A percentile compares a stretch with the other conserved stretches of the same genome.
phyloP scores from a whole-genome alignment of 2,888 invertebrate species.

The Serrognathus titanus region DNA sequence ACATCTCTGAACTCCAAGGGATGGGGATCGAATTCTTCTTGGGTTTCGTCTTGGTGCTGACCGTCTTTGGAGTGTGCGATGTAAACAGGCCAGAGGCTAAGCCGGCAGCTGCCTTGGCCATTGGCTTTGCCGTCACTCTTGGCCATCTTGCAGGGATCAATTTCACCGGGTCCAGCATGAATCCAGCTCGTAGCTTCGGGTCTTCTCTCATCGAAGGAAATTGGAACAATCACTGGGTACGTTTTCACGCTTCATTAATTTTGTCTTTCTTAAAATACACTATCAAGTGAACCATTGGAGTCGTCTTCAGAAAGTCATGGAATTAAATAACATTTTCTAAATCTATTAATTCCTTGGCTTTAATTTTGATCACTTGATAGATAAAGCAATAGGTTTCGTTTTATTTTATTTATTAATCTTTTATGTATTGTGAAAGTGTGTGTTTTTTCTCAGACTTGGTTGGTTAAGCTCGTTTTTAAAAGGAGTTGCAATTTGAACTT shows the following conservation, averaged over 20 bases:
- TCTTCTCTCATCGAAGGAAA: conserved; percentile 73
- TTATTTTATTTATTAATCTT: too few species aligned
- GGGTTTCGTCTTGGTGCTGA: conserved; percentile 82
- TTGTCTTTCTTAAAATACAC: too few species aligned
- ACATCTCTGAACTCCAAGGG: conserved; percentile 71
- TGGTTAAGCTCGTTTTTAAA: too few species aligned
- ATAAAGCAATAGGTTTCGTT: too few species aligned
- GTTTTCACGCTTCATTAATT: conserved; percentile 24
- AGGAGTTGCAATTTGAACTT: too few species aligned
- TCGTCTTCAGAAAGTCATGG: too few species aligned
- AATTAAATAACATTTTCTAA: too few species aligned
- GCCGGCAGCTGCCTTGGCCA: conserved; percentile 79
- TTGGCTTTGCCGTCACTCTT: conserved; percentile 81
- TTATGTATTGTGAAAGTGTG: too few species aligned
- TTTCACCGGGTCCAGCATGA: conserved; percentile 88
- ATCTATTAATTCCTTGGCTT: too few species aligned
- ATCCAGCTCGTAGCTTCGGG: conserved; percentile 86
- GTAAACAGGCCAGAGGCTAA: conserved; percentile 74
- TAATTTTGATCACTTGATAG: too few species aligned
- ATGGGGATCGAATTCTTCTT: conserved; percentile 88
- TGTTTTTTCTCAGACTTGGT: too few species aligned
- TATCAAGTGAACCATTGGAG: too few species aligned
- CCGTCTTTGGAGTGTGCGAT: conserved; percentile 88
- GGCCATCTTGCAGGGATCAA: conserved; percentile 83
- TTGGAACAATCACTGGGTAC: conserved; percentile 83